These are phyloP conservation scores for Zele albiditarsus DNA, from an alignment of 2,888 invertebrate species.

Conservation along the genomic window DNA sequence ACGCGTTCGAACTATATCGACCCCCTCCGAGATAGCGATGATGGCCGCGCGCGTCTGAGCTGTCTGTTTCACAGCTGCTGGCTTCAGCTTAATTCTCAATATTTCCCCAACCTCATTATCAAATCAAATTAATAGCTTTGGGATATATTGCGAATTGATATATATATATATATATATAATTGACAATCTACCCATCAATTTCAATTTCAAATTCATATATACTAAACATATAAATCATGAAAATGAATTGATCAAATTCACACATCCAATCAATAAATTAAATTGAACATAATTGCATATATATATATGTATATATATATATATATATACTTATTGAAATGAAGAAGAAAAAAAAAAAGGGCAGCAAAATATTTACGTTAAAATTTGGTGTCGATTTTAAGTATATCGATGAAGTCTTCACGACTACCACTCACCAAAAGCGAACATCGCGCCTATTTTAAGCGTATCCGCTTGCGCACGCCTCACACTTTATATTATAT, in stretches of 20 bases:
- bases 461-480: constrained; percentile 27
- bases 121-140: constrained; percentile 10
- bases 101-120: constrained; percentile 32
- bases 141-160: neutral
- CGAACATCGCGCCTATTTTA: constrained; percentile 23
- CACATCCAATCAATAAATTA: too few species aligned
- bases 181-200: neutral
- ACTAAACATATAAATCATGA: too few species aligned
- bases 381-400: neutral
- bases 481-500: neutral
- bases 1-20: constrained; percentile 61
- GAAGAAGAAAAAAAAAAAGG: too few species aligned
- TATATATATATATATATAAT: neutral
- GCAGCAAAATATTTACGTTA: too few species aligned
- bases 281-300: too few species aligned
- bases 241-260: too few species aligned
- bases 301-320: too few species aligned
- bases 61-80: constrained; percentile 48
- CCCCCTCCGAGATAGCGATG: constrained; percentile 46
- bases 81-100: constrained; percentile 43
- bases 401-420: constrained; percentile 4
- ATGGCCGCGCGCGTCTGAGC: constrained; percentile 40
- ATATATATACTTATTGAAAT: too few species aligned
- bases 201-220: too few species aligned
- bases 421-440: neutral